phyloP scores from a whole-genome alignment of 2,888 invertebrate species.

The Drosophila kanekoi region DNA sequence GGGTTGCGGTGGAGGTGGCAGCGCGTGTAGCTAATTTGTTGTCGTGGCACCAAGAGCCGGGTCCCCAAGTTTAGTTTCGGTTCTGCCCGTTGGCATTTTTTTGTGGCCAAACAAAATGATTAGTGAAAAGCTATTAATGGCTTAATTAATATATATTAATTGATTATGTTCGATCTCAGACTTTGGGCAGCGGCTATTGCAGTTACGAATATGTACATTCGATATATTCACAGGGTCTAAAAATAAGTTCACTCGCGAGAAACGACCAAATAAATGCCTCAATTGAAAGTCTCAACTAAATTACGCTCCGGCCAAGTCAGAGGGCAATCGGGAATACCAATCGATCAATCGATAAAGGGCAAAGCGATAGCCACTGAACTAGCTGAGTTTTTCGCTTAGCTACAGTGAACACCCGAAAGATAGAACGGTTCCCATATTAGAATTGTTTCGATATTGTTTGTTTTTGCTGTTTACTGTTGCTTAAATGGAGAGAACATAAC shows the following conservation, averaged over 20 bases:
- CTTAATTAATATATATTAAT: slow-evolving; percentile 69
- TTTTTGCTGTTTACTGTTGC: no score
- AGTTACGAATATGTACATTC: slow-evolving; percentile 15
- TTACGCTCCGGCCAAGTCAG: slow-evolving; percentile 6
- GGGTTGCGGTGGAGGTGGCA: slow-evolving; percentile 42
- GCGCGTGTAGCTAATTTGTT: slow-evolving; percentile 69
- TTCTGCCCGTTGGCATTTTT: slow-evolving; percentile 26
- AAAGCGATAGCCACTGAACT: background rate
- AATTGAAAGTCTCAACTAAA: slow-evolving; percentile 16
- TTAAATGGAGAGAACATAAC: no score
- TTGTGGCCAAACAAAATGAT: slow-evolving; percentile 75
- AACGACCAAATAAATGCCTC: slow-evolving; percentile 9
- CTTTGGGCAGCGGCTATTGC: slow-evolving; percentile 9
- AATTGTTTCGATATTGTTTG: no score
- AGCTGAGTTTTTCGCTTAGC: background rate
- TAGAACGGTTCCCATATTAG: background rate
- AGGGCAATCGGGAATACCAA: slow-evolving; percentile 12
- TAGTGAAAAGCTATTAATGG: slow-evolving; percentile 77
- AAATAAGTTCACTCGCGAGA: slow-evolving; percentile 11
- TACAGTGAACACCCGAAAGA: slow-evolving; percentile 3
- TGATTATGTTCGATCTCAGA: slow-evolving; percentile 51
- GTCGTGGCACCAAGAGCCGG: slow-evolving; percentile 22
- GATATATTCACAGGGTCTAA: slow-evolving; percentile 4
- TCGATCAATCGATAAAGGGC: slow-evolving; percentile 32
- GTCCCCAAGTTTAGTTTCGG: slow-evolving; percentile 24